These are phyloP conservation scores for Ptychobarbus kaznakovi DNA, from an alignment of 2,797 vertebrate genomes.

Conservation along the genomic window DNA sequence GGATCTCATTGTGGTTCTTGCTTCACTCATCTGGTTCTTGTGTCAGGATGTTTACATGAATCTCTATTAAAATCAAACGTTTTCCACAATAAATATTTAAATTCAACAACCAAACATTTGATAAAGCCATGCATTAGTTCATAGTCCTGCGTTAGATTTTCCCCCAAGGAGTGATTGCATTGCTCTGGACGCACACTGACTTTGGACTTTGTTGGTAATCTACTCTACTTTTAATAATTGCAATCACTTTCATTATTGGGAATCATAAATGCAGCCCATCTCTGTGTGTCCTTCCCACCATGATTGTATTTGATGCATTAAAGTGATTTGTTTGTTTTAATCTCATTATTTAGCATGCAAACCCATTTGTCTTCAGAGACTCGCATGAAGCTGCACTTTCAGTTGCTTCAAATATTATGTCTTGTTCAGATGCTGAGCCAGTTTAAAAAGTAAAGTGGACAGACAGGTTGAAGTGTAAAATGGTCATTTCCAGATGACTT, in stretches of 20 bases:
- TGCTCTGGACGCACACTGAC: not conserved
- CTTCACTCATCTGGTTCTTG: not conserved
- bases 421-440: not conserved
- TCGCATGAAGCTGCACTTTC: not conserved
- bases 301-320: not conserved
- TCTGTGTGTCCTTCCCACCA: not conserved
- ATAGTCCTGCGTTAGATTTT: not conserved
- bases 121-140: slow-evolving; percentile 3
- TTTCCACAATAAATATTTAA: not conserved
- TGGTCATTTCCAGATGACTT: not conserved
- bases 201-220: not conserved
- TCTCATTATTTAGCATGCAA: slow-evolving; percentile 1
- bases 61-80: slow-evolving; percentile 15
- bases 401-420: not conserved
- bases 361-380: not conserved
- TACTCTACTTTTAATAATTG: not conserved
- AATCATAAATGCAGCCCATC: not conserved
- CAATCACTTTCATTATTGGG: not conserved
- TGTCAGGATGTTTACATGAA: slow-evolving; percentile 19
- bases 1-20: not conserved
- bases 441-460: not conserved
- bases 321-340: not conserved
- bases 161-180: not conserved
- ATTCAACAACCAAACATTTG: not conserved
- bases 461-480: not conserved